These are phyloP conservation scores for Butorides virescens DNA, from an alignment of 2,113 vertebrate species.

Conservation along the genomic window DNA sequence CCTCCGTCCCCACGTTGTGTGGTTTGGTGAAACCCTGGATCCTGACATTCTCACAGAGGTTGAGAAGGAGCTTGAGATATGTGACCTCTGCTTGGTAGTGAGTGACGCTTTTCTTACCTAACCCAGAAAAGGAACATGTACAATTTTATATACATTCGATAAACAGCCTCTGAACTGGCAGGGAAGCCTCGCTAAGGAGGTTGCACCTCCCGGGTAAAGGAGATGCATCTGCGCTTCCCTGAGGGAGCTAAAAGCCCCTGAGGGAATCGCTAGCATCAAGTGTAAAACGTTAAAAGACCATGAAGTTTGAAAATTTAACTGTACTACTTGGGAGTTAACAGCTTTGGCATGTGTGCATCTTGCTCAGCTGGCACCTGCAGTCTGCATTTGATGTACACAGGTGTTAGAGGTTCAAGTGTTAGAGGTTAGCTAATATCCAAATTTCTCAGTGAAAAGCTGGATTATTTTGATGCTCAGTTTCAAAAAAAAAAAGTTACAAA, in stretches of 20 bases:
- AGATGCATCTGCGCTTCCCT: background rate
- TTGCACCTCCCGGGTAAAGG: background rate
- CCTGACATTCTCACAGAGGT: slow-evolving; percentile 86
- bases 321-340: background rate
- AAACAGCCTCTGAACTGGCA: fast-evolving
- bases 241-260: background rate
- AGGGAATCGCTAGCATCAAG: background rate
- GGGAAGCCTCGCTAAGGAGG: fast-evolving
- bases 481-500: background rate
- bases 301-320: background rate
- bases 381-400: no score
- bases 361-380: background rate
- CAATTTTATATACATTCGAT: no score
- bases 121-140: no score
- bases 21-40: slow-evolving; percentile 96
- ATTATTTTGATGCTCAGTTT: background rate
- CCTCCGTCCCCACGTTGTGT: slow-evolving; percentile 91
- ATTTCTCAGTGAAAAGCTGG: background rate
- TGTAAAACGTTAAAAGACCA: background rate
- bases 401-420: background rate
- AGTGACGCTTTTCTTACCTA: background rate
- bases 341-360: no score
- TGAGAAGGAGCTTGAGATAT: slow-evolving; percentile 89
- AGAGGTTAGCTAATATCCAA: background rate
- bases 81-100: slow-evolving; percentile 95